Evolutionary conservation across 2,888 invertebrate species (phyloP), one percentile per base, ranked within the genome.

Genomic region (Phorcus lineatus): DNA sequence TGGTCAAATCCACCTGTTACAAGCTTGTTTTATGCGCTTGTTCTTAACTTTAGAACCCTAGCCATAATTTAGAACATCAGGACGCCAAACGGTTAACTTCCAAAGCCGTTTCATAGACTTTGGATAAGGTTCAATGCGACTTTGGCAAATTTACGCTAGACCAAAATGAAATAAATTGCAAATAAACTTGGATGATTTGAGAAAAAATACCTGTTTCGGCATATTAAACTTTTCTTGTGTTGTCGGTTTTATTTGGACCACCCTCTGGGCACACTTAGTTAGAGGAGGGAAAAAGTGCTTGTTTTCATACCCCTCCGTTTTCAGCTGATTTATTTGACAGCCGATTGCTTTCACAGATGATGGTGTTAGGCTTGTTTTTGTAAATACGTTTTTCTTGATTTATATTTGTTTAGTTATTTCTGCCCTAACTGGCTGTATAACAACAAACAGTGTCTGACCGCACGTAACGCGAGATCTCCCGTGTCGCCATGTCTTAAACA

Each of bases 351-450:
- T 70, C 40, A 31, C 70, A 70, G 70, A 70, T 36, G 11, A 11
- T 11, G 36, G 70, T 19, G 40, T 36, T 19, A 31, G 40, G 40
- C 31, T 36, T 70, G 70, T 70, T 70, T 70, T 70, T 70, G 70
- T 70, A 70, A 70, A 70, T 70, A 70, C 70, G 36, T 28, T 70
- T 70, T 70, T 36, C 36, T 36, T 70, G 70, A 70, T 70, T 70
- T 70, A 70, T 70, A 70, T 70, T 70, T 70, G 70, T 70, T 70
- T 70, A 70, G 70, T 70, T 70, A 70, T 70, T 31, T 70, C 70
- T 70, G 70, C 70, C 70, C 70, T 19, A 36, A 24, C 36, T 36
- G 40, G 40, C 31, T 36, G 40, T 70, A 70, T 4, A 36, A 70
- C 70, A 70, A 70, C 36, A 70, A 70, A 70, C 40, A 70, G 19